Evolutionary conservation across 2,113 vertebrate species (phyloP).

Genomic region (Capreolus pygargus): DNA sequence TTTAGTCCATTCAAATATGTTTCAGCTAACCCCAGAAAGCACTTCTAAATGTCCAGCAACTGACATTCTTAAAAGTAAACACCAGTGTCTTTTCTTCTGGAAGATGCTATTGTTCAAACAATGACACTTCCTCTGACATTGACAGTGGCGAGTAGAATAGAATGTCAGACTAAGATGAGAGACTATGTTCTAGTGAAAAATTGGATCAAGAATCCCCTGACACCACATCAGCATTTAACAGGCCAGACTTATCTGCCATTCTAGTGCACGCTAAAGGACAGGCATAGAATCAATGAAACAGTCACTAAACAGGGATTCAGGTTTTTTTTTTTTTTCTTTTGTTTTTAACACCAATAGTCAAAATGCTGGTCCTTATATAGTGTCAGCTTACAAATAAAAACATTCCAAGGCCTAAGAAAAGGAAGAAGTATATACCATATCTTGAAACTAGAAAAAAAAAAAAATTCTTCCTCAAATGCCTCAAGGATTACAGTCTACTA

Average conservation of each 20-base stretch:
- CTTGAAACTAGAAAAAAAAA: not conserved
- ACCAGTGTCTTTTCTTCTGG: conserved; percentile 72
- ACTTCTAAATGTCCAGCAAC: conserved; percentile 53
- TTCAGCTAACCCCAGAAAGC: conserved; percentile 48
- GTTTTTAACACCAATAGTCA: conserved; percentile 25
- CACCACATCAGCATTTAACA: conserved; percentile 80
- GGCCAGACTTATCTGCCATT: conserved; percentile 72
- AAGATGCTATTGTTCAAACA: conserved; percentile 75
- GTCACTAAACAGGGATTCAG: conserved; percentile 46
- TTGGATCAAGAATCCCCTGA: conserved; percentile 81
- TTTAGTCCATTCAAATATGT: conserved; percentile 52
- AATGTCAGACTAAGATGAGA: conserved; percentile 82
- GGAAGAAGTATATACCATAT: not conserved
- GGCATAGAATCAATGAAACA: conserved; percentile 72
- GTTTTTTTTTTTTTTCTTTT: not conserved
- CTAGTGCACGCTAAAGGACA: conserved; percentile 69
- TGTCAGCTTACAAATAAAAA: not conserved
- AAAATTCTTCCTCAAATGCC: not conserved
- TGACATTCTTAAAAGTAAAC: conserved; percentile 67
- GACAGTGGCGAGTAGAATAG: conserved; percentile 68
- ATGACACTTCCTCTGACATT: conserved; percentile 73
- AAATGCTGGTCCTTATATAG: not conserved
- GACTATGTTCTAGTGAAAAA: conserved; percentile 74
- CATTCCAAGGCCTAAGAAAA: not conserved
- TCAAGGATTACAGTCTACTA: conserved; percentile 47